phyloP scores from a whole-genome alignment of 2,888 invertebrate genomes.

The Drosophila peninsularis region DNA sequence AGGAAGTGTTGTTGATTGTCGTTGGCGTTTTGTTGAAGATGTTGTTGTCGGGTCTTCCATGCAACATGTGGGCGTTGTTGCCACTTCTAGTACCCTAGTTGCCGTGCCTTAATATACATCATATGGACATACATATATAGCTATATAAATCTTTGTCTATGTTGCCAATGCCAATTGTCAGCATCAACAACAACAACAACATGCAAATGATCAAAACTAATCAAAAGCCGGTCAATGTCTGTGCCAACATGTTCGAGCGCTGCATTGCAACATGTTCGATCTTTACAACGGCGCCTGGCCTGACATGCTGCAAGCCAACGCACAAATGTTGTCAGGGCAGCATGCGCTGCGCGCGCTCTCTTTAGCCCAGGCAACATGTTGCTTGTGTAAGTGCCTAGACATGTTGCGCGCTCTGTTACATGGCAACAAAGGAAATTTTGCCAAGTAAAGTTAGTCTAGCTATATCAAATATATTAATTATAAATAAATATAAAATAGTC shows the following conservation, averaged over 20 bases:
- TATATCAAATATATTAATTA: background rate
- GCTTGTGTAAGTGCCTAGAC: slow-evolving; percentile 53
- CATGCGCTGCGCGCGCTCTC: slow-evolving; percentile 33
- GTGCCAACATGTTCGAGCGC: slow-evolving; percentile 25
- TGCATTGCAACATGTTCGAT: slow-evolving; percentile 11
- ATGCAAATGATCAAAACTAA: slow-evolving; percentile 15
- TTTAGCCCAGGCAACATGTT: slow-evolving; percentile 59
- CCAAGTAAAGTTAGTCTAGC: too few relatives aligned
- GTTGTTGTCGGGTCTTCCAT: slow-evolving; percentile 18
- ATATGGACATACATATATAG: slow-evolving; percentile 3
- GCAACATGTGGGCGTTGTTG: slow-evolving; percentile 38
- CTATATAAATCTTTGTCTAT: slow-evolving; percentile 1
- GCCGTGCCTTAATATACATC: slow-evolving; percentile 43
- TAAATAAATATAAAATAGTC: background rate
- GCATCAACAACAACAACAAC: slow-evolving; percentile 16
- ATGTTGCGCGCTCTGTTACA: slow-evolving; percentile 51
- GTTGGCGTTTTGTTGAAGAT: slow-evolving; percentile 33
- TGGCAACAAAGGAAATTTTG: background rate
- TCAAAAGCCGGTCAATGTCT: slow-evolving; percentile 36
- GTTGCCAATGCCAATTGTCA: slow-evolving; percentile 34
- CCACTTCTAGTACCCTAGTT: slow-evolving; percentile 14
- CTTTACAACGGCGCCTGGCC: background rate
- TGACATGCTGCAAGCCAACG: slow-evolving; percentile 36
- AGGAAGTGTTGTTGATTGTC: slow-evolving; percentile 45
- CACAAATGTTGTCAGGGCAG: slow-evolving; percentile 35